phyloP scores from a whole-genome alignment of 2,797 vertebrate genomes.

The Phrynocephalus forsythii region DNA sequence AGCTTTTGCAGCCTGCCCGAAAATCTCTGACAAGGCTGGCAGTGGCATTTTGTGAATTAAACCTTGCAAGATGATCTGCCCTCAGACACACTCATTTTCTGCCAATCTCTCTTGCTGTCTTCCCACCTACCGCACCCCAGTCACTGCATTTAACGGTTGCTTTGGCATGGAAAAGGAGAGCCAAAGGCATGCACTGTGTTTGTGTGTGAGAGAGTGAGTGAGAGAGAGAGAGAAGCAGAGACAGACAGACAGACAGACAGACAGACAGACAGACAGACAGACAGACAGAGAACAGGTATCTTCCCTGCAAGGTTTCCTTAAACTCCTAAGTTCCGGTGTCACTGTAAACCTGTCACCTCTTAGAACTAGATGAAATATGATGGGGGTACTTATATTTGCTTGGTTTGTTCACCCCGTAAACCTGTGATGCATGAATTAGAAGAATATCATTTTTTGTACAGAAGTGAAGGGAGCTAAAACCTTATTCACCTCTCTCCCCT shows the following conservation, averaged over 20 bases:
- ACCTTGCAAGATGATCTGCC: conserved; percentile 31
- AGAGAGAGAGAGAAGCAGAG: background rate
- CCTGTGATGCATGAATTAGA: background rate
- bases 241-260: background rate
- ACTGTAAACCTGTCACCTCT: conserved; percentile 54
- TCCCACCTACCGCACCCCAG: background rate
- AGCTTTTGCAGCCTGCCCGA: conserved; percentile 23
- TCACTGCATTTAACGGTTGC: conserved; percentile 25
- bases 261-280: background rate
- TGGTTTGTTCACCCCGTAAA: background rate
- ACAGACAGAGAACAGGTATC: conserved; percentile 32
- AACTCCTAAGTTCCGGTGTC: conserved; percentile 55
- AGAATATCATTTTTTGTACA: background rate
- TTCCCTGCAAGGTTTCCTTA: conserved; percentile 50
- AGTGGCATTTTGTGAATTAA: conserved; percentile 44
- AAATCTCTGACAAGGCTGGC: conserved; percentile 39
- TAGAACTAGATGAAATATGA: conserved; percentile 38
- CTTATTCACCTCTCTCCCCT: no score
- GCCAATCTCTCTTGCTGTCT: conserved; percentile 15
- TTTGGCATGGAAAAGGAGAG: conserved; percentile 33
- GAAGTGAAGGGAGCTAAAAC: background rate
- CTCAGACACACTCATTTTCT: conserved; percentile 20
- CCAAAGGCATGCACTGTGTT: background rate
- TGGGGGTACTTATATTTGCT: background rate
- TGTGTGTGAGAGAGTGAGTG: background rate